A percentile compares a stretch with the other conserved stretches of the same genome.
phyloP scores from a whole-genome alignment of 2,888 invertebrate species.

The Serrognathus titanus region DNA sequence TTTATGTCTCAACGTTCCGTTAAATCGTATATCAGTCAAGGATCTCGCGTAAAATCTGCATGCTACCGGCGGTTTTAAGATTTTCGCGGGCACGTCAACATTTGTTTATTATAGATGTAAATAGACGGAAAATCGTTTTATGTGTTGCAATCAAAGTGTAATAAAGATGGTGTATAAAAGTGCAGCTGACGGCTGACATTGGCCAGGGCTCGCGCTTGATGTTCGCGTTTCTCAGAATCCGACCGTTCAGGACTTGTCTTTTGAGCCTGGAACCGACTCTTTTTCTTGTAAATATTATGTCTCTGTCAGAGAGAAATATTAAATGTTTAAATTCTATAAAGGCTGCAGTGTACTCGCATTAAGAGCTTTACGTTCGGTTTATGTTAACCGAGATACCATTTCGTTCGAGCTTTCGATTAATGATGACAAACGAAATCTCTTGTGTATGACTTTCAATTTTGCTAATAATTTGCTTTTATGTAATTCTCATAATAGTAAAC shows the following conservation, averaged over 20 bases:
- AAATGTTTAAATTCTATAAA: too few relatives aligned
- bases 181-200: slow-evolving; percentile 22
- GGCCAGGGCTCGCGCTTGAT: slow-evolving; percentile 18
- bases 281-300: not conserved
- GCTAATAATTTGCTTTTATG: too few relatives aligned
- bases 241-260: not conserved
- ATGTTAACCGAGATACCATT: too few relatives aligned
- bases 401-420: too few relatives aligned
- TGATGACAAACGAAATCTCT: too few relatives aligned
- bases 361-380: too few relatives aligned
- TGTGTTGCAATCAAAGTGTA: slow-evolving; percentile 24
- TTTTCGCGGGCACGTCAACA: slow-evolving; percentile 14
- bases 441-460: too few relatives aligned
- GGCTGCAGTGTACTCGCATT: too few relatives aligned
- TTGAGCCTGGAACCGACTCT: not conserved
- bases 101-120: slow-evolving; percentile 18
- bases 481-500: too few relatives aligned
- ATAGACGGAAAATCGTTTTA: slow-evolving; percentile 21
- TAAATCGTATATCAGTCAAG: not conserved
- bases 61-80: not conserved
- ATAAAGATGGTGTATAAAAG: slow-evolving; percentile 22
- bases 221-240: slow-evolving; percentile 16
- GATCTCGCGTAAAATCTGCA: not conserved
- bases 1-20: not conserved
- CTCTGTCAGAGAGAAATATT: not conserved